Evolutionary conservation across 2,113 vertebrate genomes (phyloP).

Genomic region (Etia nguti): DNA sequence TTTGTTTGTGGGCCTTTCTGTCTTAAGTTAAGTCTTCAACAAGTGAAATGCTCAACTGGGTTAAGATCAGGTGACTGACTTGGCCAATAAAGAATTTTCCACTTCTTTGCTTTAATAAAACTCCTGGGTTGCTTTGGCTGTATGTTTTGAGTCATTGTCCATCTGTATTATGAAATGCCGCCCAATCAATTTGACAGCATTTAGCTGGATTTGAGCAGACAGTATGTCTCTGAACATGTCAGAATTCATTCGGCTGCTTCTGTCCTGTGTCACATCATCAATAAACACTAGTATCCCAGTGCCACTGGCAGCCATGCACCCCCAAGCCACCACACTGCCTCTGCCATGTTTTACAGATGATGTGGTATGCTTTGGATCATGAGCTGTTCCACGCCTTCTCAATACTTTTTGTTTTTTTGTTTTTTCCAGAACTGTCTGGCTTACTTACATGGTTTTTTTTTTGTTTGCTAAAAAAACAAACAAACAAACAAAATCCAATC

Average conservation of each 20-base stretch:
- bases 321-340: neutral
- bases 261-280: neutral
- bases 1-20: neutral
- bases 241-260: rapidly evolving
- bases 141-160: neutral
- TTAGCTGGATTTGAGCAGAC: neutral
- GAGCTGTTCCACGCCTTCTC: rapidly evolving
- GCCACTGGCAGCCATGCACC: neutral
- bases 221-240: neutral
- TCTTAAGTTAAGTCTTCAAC: neutral
- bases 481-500: neutral
- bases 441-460: neutral
- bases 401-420: neutral
- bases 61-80: neutral
- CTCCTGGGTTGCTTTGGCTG: neutral
- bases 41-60: neutral
- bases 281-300: neutral
- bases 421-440: neutral
- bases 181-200: neutral
- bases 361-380: neutral
- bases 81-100: neutral
- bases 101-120: neutral
- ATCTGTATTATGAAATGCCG: neutral
- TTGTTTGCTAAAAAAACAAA: neutral
- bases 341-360: neutral